These are phyloP conservation scores for Orycteropus afer DNA, from an alignment of 2,113 vertebrate species.

Conservation along the genomic window DNA sequence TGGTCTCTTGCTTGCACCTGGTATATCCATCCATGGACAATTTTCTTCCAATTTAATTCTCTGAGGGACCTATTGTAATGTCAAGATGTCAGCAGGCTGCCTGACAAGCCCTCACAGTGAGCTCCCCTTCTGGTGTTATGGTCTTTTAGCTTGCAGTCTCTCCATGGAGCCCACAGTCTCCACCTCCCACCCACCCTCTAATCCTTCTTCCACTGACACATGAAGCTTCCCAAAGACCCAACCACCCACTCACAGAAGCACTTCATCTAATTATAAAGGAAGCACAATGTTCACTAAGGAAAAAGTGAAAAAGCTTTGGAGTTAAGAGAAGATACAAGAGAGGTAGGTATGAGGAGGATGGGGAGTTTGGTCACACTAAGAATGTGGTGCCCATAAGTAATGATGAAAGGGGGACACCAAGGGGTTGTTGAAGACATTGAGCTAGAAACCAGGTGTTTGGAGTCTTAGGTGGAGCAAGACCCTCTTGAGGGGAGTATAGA, in stretches of 20 bases:
- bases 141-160: too few species aligned
- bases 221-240: background rate
- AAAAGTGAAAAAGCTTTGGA: background rate
- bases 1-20: background rate
- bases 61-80: background rate
- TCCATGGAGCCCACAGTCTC: accelerated
- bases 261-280: background rate
- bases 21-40: accelerated
- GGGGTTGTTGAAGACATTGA: background rate
- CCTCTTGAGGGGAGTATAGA: too few species aligned
- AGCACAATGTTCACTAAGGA: background rate
- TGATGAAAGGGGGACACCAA: background rate
- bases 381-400: background rate
- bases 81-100: background rate
- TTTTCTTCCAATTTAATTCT: background rate
- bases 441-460: background rate
- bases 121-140: accelerated
- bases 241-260: background rate
- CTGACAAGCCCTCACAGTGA: accelerated
- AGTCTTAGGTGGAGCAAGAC: background rate
- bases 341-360: background rate
- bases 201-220: accelerated
- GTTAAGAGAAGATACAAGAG: background rate
- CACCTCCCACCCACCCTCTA: too few species aligned
- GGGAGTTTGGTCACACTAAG: background rate